A percentile compares a stretch with the other conserved stretches of the same genome.
Conservation (phyloP, 2,888 invertebrate species). For the Rhyacophila evoluta region DNA sequence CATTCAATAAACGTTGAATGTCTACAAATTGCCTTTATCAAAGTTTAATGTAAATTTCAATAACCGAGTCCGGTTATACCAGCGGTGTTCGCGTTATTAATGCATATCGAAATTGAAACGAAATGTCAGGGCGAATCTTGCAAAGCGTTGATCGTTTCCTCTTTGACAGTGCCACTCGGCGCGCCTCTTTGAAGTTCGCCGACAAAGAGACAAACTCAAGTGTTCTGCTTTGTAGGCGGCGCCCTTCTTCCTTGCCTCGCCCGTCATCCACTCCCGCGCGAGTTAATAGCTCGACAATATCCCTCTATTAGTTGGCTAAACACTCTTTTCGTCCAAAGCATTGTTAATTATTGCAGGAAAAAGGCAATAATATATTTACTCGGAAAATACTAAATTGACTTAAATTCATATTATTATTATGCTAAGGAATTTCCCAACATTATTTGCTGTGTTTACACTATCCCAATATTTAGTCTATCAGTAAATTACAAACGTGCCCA, state of each 20-base stretch:
- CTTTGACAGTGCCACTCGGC: slow-evolving; percentile 42
- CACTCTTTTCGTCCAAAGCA: neutral
- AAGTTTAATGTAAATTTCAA: too few species aligned
- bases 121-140: neutral
- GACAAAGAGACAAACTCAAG: slow-evolving; percentile 39
- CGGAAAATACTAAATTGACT: too few species aligned
- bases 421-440: too few species aligned
- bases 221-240: neutral
- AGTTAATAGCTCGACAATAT: neutral
- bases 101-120: neutral
- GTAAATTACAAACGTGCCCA: too few species aligned
- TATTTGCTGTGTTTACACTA: too few species aligned
- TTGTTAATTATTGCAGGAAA: neutral
- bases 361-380: too few species aligned
- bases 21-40: too few species aligned
- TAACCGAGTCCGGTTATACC: too few species aligned
- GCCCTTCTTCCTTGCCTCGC: slow-evolving; percentile 25
- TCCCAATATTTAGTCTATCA: too few species aligned
- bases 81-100: neutral
- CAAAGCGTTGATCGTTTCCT: neutral
- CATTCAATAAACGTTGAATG: too few species aligned
- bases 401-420: too few species aligned
- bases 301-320: slow-evolving; percentile 21
- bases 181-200: slow-evolving; percentile 43
- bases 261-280: slow-evolving; percentile 10